Base-by-base conservation (phyloP, 1,140 invertebrate genomes). In the Epicauta chinensis region DNA sequence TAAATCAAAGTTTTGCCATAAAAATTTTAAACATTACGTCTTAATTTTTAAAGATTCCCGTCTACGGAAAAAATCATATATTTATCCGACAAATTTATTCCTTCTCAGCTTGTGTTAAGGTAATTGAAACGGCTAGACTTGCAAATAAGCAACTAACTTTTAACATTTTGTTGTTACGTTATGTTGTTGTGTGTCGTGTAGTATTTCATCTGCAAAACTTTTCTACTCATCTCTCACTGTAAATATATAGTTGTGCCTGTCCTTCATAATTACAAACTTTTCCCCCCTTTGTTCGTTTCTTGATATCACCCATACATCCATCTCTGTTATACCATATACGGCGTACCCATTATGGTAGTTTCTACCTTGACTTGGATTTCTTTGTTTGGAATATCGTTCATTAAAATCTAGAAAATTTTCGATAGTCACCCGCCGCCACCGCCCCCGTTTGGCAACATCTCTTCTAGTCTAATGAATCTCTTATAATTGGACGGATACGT, bases 301-400 rank as follows among this genome's bases (percentile, higher is more conserved):
- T 39, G 29, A 43, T 51, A 16, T 51, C 49, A 30, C 48, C 42
- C 41, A 51, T 51, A 39, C 41, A 51, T 51, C 48, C 48, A 17
- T 42, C 34, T 16, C 43, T 43, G 37, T 51, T 51, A 17, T 37
- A 12, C 15, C n/a, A 38, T 34, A 2, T 30, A 13, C 11, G 12
- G 29, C 14, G 40, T n/a, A n/a, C n/a, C n/a, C n/a, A n/a, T n/a
- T n/a, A n/a, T n/a, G n/a, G n/a, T n/a, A n/a, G n/a, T n/a, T n/a
- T n/a, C n/a, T n/a, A n/a, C n/a, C n/a, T n/a, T n/a, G n/a, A n/a
- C n/a, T n/a, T n/a, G n/a, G n/a, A 42, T 30, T 17, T 42, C 31
- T 36, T 36, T 13, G 9, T 11, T 23, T 7, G 23, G 7, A 23
- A 23, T 23, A 23, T 1, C 23, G 23, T 23, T 23, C 4, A 23